Conservation (phyloP, 2,113 vertebrate genomes). For the Gymnobelideus leadbeateri region DNA sequence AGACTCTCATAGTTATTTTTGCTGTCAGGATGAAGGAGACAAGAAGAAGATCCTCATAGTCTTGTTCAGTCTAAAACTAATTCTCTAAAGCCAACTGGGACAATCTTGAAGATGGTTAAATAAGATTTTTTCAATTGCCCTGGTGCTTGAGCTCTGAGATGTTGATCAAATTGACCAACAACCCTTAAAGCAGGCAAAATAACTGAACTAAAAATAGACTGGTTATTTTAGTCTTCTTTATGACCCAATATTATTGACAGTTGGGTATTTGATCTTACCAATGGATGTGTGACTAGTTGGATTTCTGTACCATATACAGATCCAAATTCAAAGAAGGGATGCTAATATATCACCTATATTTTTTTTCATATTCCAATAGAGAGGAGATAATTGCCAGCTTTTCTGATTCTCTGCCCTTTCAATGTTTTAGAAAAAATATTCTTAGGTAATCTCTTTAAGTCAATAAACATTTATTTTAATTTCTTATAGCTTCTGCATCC, state of each 20-base stretch:
- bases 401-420: background rate
- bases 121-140: background rate
- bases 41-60: background rate
- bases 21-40: slow-evolving; percentile 16
- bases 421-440: slow-evolving; percentile 9
- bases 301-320: background rate
- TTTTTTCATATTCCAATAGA: slow-evolving; percentile 23
- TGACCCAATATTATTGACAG: background rate
- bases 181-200: background rate
- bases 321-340: background rate
- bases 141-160: background rate
- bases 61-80: background rate
- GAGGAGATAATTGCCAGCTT: background rate
- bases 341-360: background rate
- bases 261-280: background rate
- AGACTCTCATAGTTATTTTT: slow-evolving; percentile 20
- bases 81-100: background rate
- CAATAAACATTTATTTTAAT: background rate
- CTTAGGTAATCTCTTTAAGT: background rate
- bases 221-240: background rate
- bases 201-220: background rate
- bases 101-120: background rate
- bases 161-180: background rate
- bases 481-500: background rate
- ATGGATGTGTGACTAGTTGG: background rate